These are phyloP conservation scores for Drosophila rufa DNA, from an alignment of 1,140 invertebrate species.

Conservation along the genomic window DNA sequence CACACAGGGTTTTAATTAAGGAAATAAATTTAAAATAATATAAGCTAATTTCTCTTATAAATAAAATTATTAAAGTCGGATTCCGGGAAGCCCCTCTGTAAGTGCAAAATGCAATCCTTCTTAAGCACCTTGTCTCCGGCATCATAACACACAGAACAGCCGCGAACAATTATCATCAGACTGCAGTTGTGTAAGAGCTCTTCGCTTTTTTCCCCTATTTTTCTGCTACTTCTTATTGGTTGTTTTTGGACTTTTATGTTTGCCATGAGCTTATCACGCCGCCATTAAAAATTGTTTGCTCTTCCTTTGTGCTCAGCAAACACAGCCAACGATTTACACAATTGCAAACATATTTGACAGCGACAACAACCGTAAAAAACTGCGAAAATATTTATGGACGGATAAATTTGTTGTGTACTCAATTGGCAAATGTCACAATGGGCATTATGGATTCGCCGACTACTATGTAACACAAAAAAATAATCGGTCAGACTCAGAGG, in stretches of 20 bases:
- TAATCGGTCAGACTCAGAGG: no score
- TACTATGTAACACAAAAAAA: background rate
- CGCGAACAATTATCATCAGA: slow-evolving; percentile 51
- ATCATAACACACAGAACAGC: slow-evolving; percentile 22
- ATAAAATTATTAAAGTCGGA: no score
- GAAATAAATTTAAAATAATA: background rate
- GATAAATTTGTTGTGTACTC: slow-evolving; percentile 46
- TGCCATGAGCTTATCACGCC: slow-evolving; percentile 59
- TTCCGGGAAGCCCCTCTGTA: background rate
- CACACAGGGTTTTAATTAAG: background rate
- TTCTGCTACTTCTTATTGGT: slow-evolving; percentile 29
- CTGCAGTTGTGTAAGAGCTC: slow-evolving; percentile 34
- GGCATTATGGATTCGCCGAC: background rate
- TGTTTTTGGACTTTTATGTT: slow-evolving; percentile 21
- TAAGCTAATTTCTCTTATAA: background rate
- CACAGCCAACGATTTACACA: slow-evolving; percentile 54
- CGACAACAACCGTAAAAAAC: slow-evolving; percentile 39
- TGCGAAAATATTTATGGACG: slow-evolving; percentile 51
- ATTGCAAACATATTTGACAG: slow-evolving; percentile 53
- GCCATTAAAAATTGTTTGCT: slow-evolving; percentile 60
- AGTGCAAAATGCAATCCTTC: slow-evolving; percentile 23
- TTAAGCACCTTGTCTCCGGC: slow-evolving; percentile 48
- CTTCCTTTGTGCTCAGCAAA: slow-evolving; percentile 50
- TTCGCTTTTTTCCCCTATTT: slow-evolving; percentile 19
- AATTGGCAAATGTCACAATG: slow-evolving; percentile 21